Evolutionary conservation across 2,113 vertebrate genomes (phyloP), one percentile per base, ranked within the genome.

Genomic region (Madoqua kirkii): DNA sequence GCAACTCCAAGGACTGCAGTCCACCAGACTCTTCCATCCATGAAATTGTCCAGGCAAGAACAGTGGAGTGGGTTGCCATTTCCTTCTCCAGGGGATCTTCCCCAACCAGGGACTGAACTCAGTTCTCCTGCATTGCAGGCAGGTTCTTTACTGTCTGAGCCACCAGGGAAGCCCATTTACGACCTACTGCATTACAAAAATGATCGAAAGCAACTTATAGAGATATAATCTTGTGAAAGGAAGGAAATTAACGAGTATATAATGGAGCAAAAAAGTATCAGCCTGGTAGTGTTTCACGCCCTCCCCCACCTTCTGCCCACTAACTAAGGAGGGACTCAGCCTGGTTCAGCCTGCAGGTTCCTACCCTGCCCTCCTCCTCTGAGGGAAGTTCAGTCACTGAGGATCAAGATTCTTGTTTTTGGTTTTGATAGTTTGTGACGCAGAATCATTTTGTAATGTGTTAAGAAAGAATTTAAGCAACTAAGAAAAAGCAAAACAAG

Each of bases 391-490:
- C 25, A 45, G 15, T 33, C 62, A 88, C 23, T 67, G 76, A 29
- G 83, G 57, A 45, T 12, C 43, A 57, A 89, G 27, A 71, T 84
- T 94, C 87, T 95, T 59, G 6, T 33, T 96, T 95, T 95, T 86
- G 67, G 88, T 52, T 93, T 36, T 86, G 33, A 36, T 67, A 86
- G 79, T 91, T 74, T 96, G 87, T 89, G 89, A 21, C n/a, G 5
- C 36, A 90, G 87, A 93, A 96, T 71, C 50, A 76, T 27, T 76
- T 43, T 76, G 71, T 43, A 6, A 76, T 76, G 23, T 84, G 71
- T 89, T 71, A 84, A 67, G 89, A 92, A 92, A 87, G 87, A 81
- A 55, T 87, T n/a, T 60, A 87, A 95, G 67, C 25, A 57, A 94
- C n/a, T 45, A 79, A 95, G 55, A 71, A 87, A 74, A 88, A 48